Percentiles rank a stretch among this genome's conserved stretches.
Evolutionary conservation across 2,113 vertebrate genomes (phyloP).

Genomic region (Myotis yumanensis): DNA sequence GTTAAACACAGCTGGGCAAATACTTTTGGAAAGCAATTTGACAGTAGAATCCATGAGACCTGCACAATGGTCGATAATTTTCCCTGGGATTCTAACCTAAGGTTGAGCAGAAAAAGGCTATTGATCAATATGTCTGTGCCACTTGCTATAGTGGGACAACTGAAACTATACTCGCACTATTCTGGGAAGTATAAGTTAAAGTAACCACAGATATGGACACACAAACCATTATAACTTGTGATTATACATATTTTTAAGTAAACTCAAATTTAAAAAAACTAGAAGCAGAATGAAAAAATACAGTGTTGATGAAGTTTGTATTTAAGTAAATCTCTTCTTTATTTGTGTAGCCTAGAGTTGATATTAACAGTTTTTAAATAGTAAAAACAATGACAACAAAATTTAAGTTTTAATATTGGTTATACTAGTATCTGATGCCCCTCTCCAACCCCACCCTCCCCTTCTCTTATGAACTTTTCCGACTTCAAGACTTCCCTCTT

Average conservation of each 20-base stretch:
- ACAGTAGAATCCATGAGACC: neutral
- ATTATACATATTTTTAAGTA: neutral
- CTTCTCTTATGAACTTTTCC: neutral
- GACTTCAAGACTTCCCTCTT: neutral
- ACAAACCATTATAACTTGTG: neutral
- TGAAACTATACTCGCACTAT: neutral
- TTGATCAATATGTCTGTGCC: neutral
- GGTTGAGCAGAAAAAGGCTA: neutral
- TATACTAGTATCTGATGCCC: neutral
- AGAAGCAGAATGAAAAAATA: neutral
- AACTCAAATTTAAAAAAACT: neutral
- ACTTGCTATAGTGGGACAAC: neutral
- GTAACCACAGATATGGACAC: neutral
- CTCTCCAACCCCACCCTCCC: no score
- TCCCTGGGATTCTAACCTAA: neutral
- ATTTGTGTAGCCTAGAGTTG: neutral
- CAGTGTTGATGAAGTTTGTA: neutral
- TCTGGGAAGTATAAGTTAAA: neutral
- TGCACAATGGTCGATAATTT: neutral
- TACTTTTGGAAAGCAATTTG: neutral
- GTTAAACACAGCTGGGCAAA: neutral
- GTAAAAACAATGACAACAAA: neutral
- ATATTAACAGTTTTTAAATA: neutral
- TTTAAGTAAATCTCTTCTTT: neutral
- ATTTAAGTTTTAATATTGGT: neutral